phyloP scores from a whole-genome alignment of 2,888 invertebrate genomes.

The Neoascia interrupta region DNA sequence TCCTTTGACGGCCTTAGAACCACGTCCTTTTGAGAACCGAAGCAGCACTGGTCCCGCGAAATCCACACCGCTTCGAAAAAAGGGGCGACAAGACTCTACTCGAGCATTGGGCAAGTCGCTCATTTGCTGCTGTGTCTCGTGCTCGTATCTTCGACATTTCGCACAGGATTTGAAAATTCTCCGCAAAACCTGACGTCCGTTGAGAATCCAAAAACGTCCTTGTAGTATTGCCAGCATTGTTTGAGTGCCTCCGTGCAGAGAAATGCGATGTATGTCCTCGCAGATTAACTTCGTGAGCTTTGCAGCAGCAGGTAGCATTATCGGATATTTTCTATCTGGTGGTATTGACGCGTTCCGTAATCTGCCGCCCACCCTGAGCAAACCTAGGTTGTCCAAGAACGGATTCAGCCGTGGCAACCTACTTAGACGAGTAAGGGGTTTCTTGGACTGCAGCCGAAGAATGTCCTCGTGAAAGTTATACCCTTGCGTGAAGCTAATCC shows the following conservation, averaged over 20 bases:
- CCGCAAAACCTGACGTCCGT: neutral
- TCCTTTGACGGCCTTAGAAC: neutral
- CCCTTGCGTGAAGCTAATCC: neutral
- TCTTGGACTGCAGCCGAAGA: neutral
- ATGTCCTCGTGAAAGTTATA: neutral
- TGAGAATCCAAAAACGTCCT: neutral
- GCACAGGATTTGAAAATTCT: neutral
- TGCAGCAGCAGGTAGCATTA: neutral
- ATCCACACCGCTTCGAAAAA: conserved; percentile 7
- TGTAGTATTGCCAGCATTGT: neutral
- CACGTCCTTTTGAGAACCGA: neutral
- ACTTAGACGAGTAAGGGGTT: neutral
- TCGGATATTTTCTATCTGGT: neutral
- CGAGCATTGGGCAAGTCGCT: neutral
- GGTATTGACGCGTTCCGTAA: neutral
- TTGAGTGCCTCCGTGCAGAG: neutral
- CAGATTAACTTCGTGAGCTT: neutral
- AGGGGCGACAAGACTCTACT: conserved; percentile 1
- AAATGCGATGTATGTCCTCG: neutral
- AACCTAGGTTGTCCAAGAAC: neutral
- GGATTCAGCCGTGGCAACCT: neutral
- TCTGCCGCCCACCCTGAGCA: neutral
- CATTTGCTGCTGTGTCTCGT: neutral
- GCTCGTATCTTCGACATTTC: neutral
- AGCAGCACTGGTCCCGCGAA: neutral